A percentile compares a stretch with the other conserved stretches of the same genome.
These are phyloP conservation scores for Caligus rogercresseyi DNA, from an alignment of 1,140 invertebrate species.

Conservation along the genomic window DNA sequence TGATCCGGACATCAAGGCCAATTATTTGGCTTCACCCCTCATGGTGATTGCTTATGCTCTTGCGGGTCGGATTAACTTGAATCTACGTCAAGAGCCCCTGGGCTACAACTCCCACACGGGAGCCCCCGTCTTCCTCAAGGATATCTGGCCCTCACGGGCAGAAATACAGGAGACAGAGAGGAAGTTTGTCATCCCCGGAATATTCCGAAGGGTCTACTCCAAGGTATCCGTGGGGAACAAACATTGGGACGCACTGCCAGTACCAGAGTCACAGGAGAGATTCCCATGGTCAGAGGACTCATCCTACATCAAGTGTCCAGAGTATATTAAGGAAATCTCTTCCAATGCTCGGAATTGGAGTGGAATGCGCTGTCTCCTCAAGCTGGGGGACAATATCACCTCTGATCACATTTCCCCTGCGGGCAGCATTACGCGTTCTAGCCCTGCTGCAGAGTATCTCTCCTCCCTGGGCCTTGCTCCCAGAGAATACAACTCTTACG, in stretches of 20 bases:
- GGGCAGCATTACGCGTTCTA: slow-evolving; percentile 35
- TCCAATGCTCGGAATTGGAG: not conserved
- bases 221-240: slow-evolving; percentile 26
- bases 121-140: slow-evolving; percentile 31
- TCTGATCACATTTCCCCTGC: slow-evolving; percentile 40
- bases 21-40: slow-evolving; percentile 38
- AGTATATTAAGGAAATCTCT: slow-evolving; percentile 31
- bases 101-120: slow-evolving; percentile 28
- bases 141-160: slow-evolving; percentile 36
- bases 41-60: slow-evolving; percentile 39
- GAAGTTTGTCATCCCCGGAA: slow-evolving; percentile 32
- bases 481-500: slow-evolving; percentile 38
- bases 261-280: not conserved
- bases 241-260: slow-evolving; percentile 1
- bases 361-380: slow-evolving; percentile 12
- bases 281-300: slow-evolving; percentile 4
- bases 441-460: slow-evolving; percentile 34
- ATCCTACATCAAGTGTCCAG: slow-evolving; percentile 33
- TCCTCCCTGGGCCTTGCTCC: slow-evolving; percentile 29
- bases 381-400: slow-evolving; percentile 21
- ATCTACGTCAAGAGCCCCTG: slow-evolving; percentile 37
- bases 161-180: slow-evolving; percentile 34
- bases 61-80: slow-evolving; percentile 37
- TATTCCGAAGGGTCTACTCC: slow-evolving; percentile 36
- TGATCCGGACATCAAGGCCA: slow-evolving; percentile 36